A percentile compares a stretch with the other conserved stretches of the same genome.
phyloP scores from a whole-genome alignment of 64 coral and sea anemone genomes.

The Montipora efflorescens region DNA sequence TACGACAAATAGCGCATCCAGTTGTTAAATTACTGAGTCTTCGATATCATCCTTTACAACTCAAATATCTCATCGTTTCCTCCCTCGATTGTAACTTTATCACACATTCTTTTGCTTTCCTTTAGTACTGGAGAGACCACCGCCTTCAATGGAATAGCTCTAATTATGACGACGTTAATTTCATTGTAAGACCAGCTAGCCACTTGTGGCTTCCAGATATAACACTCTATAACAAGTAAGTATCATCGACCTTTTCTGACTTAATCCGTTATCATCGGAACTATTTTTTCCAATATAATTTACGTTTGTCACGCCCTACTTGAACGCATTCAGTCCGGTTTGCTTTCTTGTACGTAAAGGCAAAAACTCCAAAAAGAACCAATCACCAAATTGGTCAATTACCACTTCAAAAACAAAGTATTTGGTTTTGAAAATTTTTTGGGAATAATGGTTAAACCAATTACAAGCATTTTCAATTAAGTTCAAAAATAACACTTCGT shows the following conservation, averaged over 20 bases:
- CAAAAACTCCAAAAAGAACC: background rate
- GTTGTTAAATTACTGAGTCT: no score
- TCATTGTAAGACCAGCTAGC: constrained; percentile 80
- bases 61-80: no score
- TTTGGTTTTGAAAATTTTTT: no score
- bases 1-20: no score
- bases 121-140: constrained; percentile 85
- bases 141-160: constrained; percentile 78
- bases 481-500: no score
- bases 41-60: no score
- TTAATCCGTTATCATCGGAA: background rate
- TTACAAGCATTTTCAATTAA: no score
- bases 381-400: no score
- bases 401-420: no score
- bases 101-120: background rate
- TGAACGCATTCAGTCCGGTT: background rate
- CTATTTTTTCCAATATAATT: background rate
- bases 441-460: no score
- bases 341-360: background rate
- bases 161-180: constrained; percentile 60
- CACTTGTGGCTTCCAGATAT: constrained; percentile 89
- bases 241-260: background rate
- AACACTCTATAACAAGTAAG: constrained; percentile 96
- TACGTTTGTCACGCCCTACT: background rate
- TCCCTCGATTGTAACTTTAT: no score